Evolutionary conservation across 1,140 invertebrate species (phyloP).

Genomic region (Schlechtendalia chinensis): DNA sequence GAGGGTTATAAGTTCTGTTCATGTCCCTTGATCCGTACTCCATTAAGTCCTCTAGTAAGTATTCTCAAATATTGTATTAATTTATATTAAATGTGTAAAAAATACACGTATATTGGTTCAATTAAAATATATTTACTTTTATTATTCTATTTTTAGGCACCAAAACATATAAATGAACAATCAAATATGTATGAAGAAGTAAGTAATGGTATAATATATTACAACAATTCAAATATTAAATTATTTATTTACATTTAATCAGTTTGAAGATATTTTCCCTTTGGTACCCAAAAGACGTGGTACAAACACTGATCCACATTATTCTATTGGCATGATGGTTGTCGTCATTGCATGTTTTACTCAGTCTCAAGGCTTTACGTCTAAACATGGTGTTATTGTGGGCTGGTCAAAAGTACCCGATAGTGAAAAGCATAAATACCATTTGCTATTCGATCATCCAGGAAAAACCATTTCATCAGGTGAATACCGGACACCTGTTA

Average conservation of each 20-base stretch:
- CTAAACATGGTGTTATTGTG: slow-evolving; percentile 13
- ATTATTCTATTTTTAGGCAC: slow-evolving; percentile 25
- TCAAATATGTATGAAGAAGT: slow-evolving; percentile 5
- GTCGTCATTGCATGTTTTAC: background rate
- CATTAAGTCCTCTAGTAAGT: too few relatives aligned
- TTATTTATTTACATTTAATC: background rate
- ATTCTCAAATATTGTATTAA: too few relatives aligned
- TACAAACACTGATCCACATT: slow-evolving; percentile 8
- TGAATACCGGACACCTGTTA: too few relatives aligned
- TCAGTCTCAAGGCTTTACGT: background rate
- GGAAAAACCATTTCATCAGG: too few relatives aligned
- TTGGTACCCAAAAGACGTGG: background rate
- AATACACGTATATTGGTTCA: too few relatives aligned
- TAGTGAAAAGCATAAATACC: too few relatives aligned
- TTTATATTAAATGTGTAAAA: too few relatives aligned
- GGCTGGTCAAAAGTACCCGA: slow-evolving; percentile 15
- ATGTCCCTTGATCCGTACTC: slow-evolving; percentile 10
- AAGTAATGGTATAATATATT: background rate
- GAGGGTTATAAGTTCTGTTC: background rate
- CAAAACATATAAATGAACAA: background rate
- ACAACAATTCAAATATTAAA: background rate
- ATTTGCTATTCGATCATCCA: background rate
- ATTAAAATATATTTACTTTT: too few relatives aligned
- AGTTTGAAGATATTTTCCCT: slow-evolving; percentile 26
- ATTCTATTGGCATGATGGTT: slow-evolving; percentile 33